These are phyloP conservation scores for Entomyzon cyanotis DNA, from an alignment of 2,113 vertebrate species.

Conservation along the genomic window DNA sequence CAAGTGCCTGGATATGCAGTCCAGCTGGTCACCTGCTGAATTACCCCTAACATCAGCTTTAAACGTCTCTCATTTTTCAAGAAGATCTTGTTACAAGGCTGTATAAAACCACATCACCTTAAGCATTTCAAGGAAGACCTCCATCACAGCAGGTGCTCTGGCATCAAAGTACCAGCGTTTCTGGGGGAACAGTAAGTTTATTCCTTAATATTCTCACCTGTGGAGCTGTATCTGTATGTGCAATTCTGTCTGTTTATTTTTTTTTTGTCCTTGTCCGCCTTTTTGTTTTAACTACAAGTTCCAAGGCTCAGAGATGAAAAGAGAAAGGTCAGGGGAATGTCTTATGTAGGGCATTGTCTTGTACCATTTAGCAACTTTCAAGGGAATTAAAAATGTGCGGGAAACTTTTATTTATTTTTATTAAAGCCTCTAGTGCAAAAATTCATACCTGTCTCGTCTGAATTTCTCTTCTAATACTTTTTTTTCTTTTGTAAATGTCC, in stretches of 20 bases:
- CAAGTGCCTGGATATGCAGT: not conserved
- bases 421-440: not conserved
- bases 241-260: not conserved
- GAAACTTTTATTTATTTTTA: not conserved
- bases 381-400: not conserved
- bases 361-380: not conserved
- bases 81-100: not conserved
- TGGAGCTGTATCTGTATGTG: not conserved
- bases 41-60: not conserved
- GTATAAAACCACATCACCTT: not conserved
- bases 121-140: slow-evolving; percentile 38
- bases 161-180: slow-evolving; percentile 2
- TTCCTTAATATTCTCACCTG: not conserved
- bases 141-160: not conserved
- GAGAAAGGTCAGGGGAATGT: not conserved
- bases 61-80: not conserved
- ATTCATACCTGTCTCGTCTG: not conserved
- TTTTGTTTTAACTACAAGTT: slow-evolving; percentile 29
- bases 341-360: not conserved
- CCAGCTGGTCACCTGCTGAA: not conserved
- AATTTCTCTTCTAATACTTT: not conserved
- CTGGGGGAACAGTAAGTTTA: not conserved
- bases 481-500: not conserved
- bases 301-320: not conserved
- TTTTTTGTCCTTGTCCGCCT: not conserved